Evolutionary conservation across 2,888 invertebrate genomes (phyloP), one percentile per base, ranked within the genome.

Genomic region (Mesorhabditis belari): DNA sequence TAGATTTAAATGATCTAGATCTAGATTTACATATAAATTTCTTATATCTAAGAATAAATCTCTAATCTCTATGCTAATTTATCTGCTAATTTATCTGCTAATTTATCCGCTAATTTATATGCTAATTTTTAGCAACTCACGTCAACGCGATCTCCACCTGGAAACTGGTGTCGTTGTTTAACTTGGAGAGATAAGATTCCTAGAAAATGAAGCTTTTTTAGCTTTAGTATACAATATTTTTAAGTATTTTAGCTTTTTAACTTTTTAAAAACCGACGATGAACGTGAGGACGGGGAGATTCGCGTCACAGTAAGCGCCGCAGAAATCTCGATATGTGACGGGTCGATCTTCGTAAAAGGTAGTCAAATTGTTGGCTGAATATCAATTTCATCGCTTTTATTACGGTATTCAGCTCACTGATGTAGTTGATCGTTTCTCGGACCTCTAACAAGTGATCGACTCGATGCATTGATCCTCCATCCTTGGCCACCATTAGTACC

Each of bases 401-500:
- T 12, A 9, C 44, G 44, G 9, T 21, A 51, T 9, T 19, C 6
- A n/a, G 28, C 60, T 27, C 17, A 65, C 65, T 57, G 55, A 67
- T 60, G 24, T 72, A 58, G 60, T 66, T 57, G 19, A 72, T 69
- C 12, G n/a, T 35, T 17, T 1, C 44, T 35, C 44, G 12, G 9
- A 74, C 67, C 35, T 78, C 78, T 19, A 65, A 61, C 49, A 80
- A 60, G 61, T 71, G 71, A 49, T 67, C 66, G 44, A 71, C 57
- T 5, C 77, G 62, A 60, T 77, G 76, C 77, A 80, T 76, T 6
- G 73, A 70, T 35, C 77, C 76, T 5, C 71, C 69, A 61, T 80
- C 80, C 19, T 71, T 68, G 0, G 80, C 75, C 19, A 70, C 62
- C 55, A 80, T 61, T 24, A 80, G 60, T 4, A 79, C 70, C 1